Base-by-base conservation (phyloP, 2,797 vertebrate species). In the Phrynocephalus forsythii region DNA sequence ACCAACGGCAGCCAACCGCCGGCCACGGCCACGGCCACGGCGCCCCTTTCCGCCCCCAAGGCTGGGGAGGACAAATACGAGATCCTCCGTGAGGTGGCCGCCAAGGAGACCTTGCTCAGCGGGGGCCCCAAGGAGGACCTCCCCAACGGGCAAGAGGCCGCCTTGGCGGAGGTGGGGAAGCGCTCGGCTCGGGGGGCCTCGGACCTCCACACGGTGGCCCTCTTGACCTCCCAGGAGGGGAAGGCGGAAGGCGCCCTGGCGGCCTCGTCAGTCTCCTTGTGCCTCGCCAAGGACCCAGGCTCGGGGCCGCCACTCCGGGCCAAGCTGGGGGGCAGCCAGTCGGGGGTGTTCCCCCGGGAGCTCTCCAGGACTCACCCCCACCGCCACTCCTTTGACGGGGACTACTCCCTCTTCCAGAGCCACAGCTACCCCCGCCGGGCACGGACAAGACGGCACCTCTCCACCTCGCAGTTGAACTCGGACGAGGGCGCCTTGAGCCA, bases 391-490 rank as follows among this genome's bases (percentile, higher is more conserved):
- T 98, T 98, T 30, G 98, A 98, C 22, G 96, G 92, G 91, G 97
- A 98, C 95, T 98, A 98, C 92, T 97, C 96, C 84, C 96, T 99
- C 79, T 99, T 99, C 96, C 98, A 99, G 98, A 99, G 98, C 95
- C 98, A 99, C 96, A 99, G 98, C 96, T 99, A 99, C 96, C 98
- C 98, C 1, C 98, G 98, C 85, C 97, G 98, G 91, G 97, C 98
- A 94, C 97, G 98, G 97, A 98, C 98, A 91, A 98, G 98, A 94
- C 96, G 97, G 94, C 98, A 98, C 96, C 98, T 97, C 91, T 98
- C 98, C 95, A 98, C 98, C 90, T 98, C 98, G 73, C 98, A 98
- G 96, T 97, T 99, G 95, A 96, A 98, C 96, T 94, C 92, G 88
- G 97, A 98, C 95, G 96, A 97, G 5, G 97, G 97, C 16, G 97